Evolutionary conservation across 2,888 invertebrate species (phyloP).

Genomic region (Capitulum mitella): DNA sequence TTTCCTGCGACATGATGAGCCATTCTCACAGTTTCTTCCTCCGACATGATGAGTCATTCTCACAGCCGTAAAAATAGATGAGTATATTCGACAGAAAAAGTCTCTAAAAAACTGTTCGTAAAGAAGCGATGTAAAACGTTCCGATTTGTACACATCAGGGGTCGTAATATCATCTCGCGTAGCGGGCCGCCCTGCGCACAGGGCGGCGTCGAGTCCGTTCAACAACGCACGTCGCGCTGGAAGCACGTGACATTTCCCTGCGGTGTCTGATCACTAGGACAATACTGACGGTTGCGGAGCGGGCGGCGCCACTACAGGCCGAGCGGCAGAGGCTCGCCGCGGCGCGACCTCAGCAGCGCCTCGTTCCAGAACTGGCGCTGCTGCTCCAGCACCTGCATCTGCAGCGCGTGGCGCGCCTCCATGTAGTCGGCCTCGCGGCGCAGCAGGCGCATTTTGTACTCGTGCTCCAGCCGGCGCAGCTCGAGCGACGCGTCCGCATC

Average conservation of each 20-base stretch:
- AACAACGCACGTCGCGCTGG: neutral
- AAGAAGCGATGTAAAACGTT: conserved; percentile 1
- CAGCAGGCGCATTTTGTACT: conserved; percentile 18
- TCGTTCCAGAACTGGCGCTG: conserved; percentile 20
- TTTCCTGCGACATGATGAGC: no score
- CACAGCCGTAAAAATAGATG: neutral
- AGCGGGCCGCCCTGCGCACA: no score
- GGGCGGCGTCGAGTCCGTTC: no score
- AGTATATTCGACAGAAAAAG: conserved; percentile 18
- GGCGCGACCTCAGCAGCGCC: neutral
- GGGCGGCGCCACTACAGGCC: neutral
- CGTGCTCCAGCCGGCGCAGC: conserved; percentile 21
- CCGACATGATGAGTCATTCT: no score
- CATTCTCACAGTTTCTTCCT: no score
- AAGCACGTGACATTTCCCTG: neutral
- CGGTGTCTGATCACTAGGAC: conserved; percentile 11
- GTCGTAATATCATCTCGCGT: conserved; percentile 6
- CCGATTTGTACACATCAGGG: neutral
- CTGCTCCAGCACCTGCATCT: conserved; percentile 25
- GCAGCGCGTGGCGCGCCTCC: conserved; percentile 20
- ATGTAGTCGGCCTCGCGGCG: neutral
- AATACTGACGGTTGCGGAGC: conserved; percentile 5
- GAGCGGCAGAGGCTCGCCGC: neutral
- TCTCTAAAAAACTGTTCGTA: neutral
- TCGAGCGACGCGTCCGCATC: neutral